Evolutionary conservation across 2,797 vertebrate species (phyloP).

Genomic region (Remorina albescens): DNA sequence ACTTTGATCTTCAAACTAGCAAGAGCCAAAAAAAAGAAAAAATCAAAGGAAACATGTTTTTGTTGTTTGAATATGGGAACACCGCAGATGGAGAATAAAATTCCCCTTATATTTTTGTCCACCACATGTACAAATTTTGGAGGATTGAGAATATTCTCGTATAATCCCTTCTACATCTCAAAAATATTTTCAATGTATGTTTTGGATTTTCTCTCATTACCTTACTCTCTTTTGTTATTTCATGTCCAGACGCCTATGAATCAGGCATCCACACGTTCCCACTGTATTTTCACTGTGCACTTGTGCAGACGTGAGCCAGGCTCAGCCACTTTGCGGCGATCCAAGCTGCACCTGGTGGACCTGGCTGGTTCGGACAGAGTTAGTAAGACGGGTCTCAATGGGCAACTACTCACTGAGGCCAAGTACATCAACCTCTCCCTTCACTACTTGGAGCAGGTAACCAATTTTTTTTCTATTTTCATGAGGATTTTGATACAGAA

Average conservation of each 20-base stretch:
- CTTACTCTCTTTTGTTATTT: slow-evolving; percentile 6
- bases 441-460: slow-evolving; percentile 96
- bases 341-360: slow-evolving; percentile 97
- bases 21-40: slow-evolving; percentile 38
- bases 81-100: slow-evolving; percentile 33
- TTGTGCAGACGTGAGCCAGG: slow-evolving; percentile 92
- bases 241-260: slow-evolving; percentile 94
- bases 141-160: slow-evolving; percentile 5
- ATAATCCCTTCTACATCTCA: not conserved
- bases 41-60: slow-evolving; percentile 51
- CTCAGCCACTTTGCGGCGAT: slow-evolving; percentile 87
- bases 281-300: slow-evolving; percentile 97
- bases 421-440: slow-evolving; percentile 98
- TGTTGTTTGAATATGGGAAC: slow-evolving; percentile 55
- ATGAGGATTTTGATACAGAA: not conserved
- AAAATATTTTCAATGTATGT: not conserved
- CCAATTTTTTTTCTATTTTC: not conserved
- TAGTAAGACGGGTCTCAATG: slow-evolving; percentile 91
- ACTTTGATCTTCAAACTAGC: slow-evolving; percentile 62
- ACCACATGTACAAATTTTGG: slow-evolving; percentile 11
- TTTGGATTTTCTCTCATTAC: not conserved
- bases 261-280: slow-evolving; percentile 95
- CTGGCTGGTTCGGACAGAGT: slow-evolving; percentile 96
- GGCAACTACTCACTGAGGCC: slow-evolving; percentile 93
- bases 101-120: not conserved